phyloP scores from a whole-genome alignment of 2,113 vertebrate genomes.

The Phylloscopus trochiloides region DNA sequence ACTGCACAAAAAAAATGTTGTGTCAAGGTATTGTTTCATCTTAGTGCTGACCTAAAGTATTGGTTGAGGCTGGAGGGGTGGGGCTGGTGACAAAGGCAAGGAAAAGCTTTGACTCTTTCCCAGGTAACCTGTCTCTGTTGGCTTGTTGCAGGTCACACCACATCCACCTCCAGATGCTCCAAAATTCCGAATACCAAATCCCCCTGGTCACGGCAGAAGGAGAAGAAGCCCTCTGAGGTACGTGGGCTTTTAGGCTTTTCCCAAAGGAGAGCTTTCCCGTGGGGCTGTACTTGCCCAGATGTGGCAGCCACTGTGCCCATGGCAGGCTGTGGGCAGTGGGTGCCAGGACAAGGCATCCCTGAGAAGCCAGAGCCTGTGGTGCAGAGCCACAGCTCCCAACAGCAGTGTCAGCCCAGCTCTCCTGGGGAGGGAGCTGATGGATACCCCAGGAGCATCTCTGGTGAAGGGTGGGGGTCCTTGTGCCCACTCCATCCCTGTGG shows the following conservation, averaged over 20 bases:
- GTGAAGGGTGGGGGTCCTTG: not conserved
- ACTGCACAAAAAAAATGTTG: not conserved
- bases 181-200: constrained; percentile 86
- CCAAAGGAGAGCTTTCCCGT: not conserved
- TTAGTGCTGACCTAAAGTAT: not conserved
- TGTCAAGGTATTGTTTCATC: not conserved
- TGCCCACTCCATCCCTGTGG: not conserved
- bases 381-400: not conserved
- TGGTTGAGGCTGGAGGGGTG: not conserved
- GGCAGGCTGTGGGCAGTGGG: not conserved
- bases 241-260: not conserved
- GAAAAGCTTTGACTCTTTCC: not conserved
- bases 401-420: fast-evolving
- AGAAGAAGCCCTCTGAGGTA: constrained; percentile 96
- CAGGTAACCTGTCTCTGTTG: not conserved
- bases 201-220: constrained; percentile 89
- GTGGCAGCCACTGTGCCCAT: fast-evolving
- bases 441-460: not conserved
- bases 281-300: not conserved
- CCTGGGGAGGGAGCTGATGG: not conserved
- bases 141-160: constrained; percentile 85
- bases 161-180: constrained; percentile 85
- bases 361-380: fast-evolving
- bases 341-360: not conserved
- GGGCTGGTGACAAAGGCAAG: not conserved